Evolutionary conservation across 1,140 invertebrate genomes (phyloP), one percentile per base, ranked within the genome.

Genomic region (Thalassaphorura encarpata): DNA sequence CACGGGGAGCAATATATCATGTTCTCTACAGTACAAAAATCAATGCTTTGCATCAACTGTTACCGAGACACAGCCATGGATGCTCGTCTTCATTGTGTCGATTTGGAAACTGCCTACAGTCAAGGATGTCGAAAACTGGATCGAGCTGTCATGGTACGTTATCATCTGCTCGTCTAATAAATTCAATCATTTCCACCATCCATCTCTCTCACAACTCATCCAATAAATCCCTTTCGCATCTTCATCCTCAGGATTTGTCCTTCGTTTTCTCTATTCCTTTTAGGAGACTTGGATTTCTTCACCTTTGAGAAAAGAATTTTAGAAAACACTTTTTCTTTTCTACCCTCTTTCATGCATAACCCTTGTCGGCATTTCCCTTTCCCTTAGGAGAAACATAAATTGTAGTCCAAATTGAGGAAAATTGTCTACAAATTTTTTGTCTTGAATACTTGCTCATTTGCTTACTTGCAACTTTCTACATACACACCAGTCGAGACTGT

Each of bases 1-100:
- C 82, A 84, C 66, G 79, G 80, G 15, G 82, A 84, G 68, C 80
- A 80, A 53, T 82, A 80, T 68, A 81, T 83, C 60, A 83, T 83
- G 82, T 84, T 78, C 67, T 82, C 80, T 5, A 79, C 79, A 33
- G 75, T 77, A 39, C 79, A 79, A 58, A 78, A 81, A 59, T 75
- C 74, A 27, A 83, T 83, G 81, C 68, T 83, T 2, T 84, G 82
- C 62, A 80, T 82, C 11, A 83, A 79, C 49, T 84, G 82, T 62
- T 83, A 82, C 63, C 76, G 81, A 16, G 82, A 84, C 63, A 78
- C 77, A 4, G 78, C 80, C 2, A 71, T 75, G 31, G 81, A 84
- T 53, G 75, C 77, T 2, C 69, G 81, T 21, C 70, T 79, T 5
- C 80, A 83, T 61, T 84, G 83, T 67, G 73, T 84, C 13, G 82